Evolutionary conservation across 1,140 invertebrate genomes (phyloP), one percentile per base, ranked within the genome.

Genomic region (Lordiphosa stackelbergi): DNA sequence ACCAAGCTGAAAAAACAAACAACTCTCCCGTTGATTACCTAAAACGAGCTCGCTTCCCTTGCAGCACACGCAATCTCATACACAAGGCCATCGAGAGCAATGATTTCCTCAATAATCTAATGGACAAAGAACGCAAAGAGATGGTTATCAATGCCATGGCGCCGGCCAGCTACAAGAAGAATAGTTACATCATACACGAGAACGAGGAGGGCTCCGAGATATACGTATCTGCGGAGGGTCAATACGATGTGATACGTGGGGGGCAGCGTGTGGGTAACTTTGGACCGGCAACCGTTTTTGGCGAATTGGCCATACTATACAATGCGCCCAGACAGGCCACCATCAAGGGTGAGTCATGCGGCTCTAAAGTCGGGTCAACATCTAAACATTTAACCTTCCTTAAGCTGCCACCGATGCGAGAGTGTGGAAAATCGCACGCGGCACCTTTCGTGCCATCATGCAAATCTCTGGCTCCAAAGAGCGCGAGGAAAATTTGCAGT

Each of bases 91-190:
- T 98, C 46, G 91, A 94, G 85, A 93, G 93, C 42, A 98, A 98
- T 87, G 95, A 97, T 85, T 98, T 98, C 88, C 91, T 98, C 63
- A 94, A 94, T 74, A 97, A 98, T 88, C 89, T 98, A 61, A 91
- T 91, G 91, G 95, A 97, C 66, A 91, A 93, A 9, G 92, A 93
- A 38, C 94, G 97, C 85, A 89, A 95, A 35, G 89, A 91, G 37
- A 93, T 94, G 70, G 93, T 98, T n/a, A 94, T 97, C 4, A 94
- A 96, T 75, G 96, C 95, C 10, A 98, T 98, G 96, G 94, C 94
- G 79, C 92, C 94, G 0, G 93, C 95, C 75, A 90, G 93, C 60
- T 95, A 94, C 77, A 85, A 90, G 4, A 90, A 93, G 28, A 92
- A 92, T 34, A 93, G 92, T 62, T 91, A 93, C 68, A 94, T 98